Evolutionary conservation across 2,113 vertebrate genomes (phyloP).

Genomic region (Gymnogyps californianus): DNA sequence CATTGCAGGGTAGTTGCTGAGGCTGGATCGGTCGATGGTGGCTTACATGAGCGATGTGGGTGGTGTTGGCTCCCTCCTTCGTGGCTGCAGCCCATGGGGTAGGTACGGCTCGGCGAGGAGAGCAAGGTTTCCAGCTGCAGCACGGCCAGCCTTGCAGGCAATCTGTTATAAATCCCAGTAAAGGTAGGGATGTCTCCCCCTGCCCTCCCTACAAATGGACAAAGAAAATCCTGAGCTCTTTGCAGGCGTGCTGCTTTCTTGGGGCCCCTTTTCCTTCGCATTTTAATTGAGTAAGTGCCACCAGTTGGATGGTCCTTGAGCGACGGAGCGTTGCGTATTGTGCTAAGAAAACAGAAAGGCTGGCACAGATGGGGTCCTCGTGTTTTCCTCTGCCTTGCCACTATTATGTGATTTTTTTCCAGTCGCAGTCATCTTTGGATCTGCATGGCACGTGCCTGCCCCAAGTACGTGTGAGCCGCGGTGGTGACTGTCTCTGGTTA

Average conservation of each 20-base stretch:
- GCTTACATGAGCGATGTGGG: accelerated
- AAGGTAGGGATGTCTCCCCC: background rate
- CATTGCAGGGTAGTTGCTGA: background rate
- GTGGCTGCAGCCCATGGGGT: background rate
- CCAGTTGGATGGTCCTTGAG: background rate
- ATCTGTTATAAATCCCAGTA: background rate
- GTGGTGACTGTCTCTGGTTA: background rate
- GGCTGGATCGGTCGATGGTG: background rate
- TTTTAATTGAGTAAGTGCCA: background rate
- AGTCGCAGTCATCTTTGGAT: background rate
- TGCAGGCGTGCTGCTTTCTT: background rate
- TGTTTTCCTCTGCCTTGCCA: background rate
- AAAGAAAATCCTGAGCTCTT: background rate
- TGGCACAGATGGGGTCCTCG: background rate
- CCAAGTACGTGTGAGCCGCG: background rate
- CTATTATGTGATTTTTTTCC: background rate
- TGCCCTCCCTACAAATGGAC: background rate
- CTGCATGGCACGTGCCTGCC: background rate
- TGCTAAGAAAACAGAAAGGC: background rate
- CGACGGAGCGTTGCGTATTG: accelerated
- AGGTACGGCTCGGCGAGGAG: background rate
- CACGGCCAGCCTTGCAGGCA: background rate
- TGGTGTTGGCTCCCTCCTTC: background rate
- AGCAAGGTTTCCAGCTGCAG: background rate
- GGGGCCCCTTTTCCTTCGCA: background rate